Conservation (phyloP, 2,888 invertebrate genomes). For the Sinotaia quadrata region DNA sequence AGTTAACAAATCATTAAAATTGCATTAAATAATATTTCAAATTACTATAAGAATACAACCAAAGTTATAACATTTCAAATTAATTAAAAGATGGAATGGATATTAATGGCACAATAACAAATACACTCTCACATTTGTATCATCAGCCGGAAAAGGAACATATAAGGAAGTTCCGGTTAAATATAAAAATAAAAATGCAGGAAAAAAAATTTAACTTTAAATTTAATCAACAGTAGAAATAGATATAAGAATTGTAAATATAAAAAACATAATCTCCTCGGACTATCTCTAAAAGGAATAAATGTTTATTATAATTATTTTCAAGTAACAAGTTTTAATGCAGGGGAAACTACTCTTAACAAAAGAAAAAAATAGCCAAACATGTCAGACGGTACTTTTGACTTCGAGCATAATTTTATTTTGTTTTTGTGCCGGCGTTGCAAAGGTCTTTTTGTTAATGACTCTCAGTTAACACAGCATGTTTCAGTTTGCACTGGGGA, state of each 20-base stretch:
- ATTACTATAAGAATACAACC: too few species aligned
- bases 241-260: neutral
- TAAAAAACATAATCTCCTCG: neutral
- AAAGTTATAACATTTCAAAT: too few species aligned
- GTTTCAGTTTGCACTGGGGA: slow-evolving; percentile 18
- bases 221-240: neutral
- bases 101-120: neutral
- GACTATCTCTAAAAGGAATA: neutral
- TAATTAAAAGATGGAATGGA: neutral
- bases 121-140: neutral
- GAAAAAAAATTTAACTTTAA: neutral
- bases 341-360: neutral
- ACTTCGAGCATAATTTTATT: too few species aligned
- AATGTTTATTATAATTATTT: neutral
- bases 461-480: slow-evolving; percentile 1
- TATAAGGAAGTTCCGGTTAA: neutral
- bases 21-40: too few species aligned
- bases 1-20: too few species aligned
- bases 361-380: slow-evolving; percentile 5
- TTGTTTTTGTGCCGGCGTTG: slow-evolving; percentile 19
- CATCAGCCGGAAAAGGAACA: slow-evolving; percentile 23
- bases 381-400: neutral
- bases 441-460: slow-evolving; percentile 22
- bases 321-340: too few species aligned
- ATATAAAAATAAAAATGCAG: neutral